Base-by-base conservation (phyloP, 2,113 vertebrate species). In the Chinchilla lanigera region DNA sequence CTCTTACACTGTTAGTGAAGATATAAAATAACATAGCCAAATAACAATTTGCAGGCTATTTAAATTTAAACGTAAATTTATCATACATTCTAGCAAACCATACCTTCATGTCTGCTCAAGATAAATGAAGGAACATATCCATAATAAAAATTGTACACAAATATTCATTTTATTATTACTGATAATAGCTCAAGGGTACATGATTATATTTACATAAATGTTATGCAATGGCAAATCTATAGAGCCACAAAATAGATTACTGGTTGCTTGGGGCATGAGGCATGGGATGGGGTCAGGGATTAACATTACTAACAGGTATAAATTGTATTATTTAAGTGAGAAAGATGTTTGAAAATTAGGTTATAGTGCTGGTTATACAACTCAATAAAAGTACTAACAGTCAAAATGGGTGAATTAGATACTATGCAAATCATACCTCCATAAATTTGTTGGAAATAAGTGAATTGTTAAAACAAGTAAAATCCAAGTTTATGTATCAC, bases 321-420 rank as follows among this genome's bases (percentile, higher is more conserved):
- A 95, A 38, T 9, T 33, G 24, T 73, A 24, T 63, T 91, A 91
- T 16, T 88, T 20, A n/a, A 81, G 7, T 61, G 33, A 61, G 81
- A 38, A 83, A 88, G 89, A 65, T 63, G 24, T 95, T 92, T n/a
- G 86, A 56, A 96, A 60, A 67, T 44, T 65, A 24, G 35, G 52
- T 56, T 82, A 24, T 54, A 90, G 77, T 44, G 7, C 81, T 81
- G 5, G n/a, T 12, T 90, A 30, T 22, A 63, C 33, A 87, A 26
- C 1, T 38, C 33, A 11, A 3, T 41, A 41, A 47, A 50, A 35
- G 87, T 28, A 44, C 38, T 93, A 84, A 85, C 71, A 67, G 38
- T 71, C 30, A 86, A 93, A 83, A 56, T n/a, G 54, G 16, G 8
- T 65, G 28, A 87, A 84, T 94, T 89, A 54, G 8, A 47, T 26